Evolutionary conservation across 1,140 invertebrate genomes (phyloP), one percentile per base, ranked within the genome.

Genomic region (Drosophila miranda): DNA sequence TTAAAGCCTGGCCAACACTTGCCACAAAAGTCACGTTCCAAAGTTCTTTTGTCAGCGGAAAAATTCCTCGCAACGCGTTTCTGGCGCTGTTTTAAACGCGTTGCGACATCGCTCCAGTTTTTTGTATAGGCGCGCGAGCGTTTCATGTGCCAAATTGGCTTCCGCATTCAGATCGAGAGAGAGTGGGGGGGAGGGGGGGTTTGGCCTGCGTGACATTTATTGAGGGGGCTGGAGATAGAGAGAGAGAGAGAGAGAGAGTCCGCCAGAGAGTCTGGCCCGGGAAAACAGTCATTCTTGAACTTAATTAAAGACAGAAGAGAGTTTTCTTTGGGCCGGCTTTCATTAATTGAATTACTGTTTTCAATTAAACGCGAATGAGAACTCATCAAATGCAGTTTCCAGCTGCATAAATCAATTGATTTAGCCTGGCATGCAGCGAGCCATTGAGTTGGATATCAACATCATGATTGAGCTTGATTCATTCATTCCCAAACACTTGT

Each of bases 331-430:
- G 23, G 34, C 28, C 16, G 19, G 8, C 46, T 49, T 62, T 67
- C 69, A 75, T 87, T 86, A 82, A 86, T 86, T 82, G 69, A 87
- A 86, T 86, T 87, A 86, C 78, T 71, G 68, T 52, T 63, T 75
- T 82, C 66, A 86, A 82, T 86, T 86, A 86, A 71, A 44, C 44
- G 61, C 48, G 53, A 58, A 57, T 46, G 49, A 64, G 54, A 71
- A 50, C 43, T 56, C 43, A 55, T 55, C 52, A 54, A 70, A 50
- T 38, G 53, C 58, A 52, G 28, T 19, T 62, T 43, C 34, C 56
- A 63, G 80, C 78, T 86, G 83, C 66, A 87, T 87, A 88, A 87
- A 87, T 87, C 82, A 87, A 87, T 86, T 86, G 78, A 86, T 78
- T 87, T 75, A 74, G 64, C 74, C 74, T 84, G 61, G 63, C 60